These are phyloP conservation scores for Piscicola geometra DNA, from an alignment of 2,888 invertebrate genomes.

Conservation along the genomic window DNA sequence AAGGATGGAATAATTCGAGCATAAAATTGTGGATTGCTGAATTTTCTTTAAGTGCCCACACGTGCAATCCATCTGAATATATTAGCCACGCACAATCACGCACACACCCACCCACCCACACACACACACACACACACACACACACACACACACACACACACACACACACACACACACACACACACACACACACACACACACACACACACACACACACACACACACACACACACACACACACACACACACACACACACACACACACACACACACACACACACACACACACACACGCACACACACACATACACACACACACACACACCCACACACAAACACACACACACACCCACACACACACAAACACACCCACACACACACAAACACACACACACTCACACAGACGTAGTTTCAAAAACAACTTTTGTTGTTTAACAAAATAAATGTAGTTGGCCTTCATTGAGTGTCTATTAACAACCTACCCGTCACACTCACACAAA, in stretches of 20 bases:
- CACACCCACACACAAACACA: constrained; percentile 1
- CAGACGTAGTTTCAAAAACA: neutral
- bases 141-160: constrained; percentile 22
- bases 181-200: constrained; percentile 5
- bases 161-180: constrained; percentile 18
- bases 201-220: constrained; percentile 12
- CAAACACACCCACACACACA: neutral
- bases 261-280: constrained; percentile 21
- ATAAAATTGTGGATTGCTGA: constrained; percentile 14
- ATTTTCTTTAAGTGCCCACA: constrained; percentile 11
- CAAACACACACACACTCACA: neutral
- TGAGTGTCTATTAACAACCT: no score
- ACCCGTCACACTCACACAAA: no score
- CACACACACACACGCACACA: constrained; percentile 17
- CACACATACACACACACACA: neutral
- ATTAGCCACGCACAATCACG: neutral
- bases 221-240: constrained; percentile 5
- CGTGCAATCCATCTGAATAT: neutral
- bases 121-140: constrained; percentile 20
- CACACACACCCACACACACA: neutral
- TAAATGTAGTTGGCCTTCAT: neutral
- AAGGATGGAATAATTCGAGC: constrained; percentile 8
- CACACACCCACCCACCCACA: constrained; percentile 1
- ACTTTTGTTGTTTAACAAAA: neutral
- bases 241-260: no score